phyloP scores from a whole-genome alignment of 2,113 vertebrate species.

The Sarotherodon lohbergeri region DNA sequence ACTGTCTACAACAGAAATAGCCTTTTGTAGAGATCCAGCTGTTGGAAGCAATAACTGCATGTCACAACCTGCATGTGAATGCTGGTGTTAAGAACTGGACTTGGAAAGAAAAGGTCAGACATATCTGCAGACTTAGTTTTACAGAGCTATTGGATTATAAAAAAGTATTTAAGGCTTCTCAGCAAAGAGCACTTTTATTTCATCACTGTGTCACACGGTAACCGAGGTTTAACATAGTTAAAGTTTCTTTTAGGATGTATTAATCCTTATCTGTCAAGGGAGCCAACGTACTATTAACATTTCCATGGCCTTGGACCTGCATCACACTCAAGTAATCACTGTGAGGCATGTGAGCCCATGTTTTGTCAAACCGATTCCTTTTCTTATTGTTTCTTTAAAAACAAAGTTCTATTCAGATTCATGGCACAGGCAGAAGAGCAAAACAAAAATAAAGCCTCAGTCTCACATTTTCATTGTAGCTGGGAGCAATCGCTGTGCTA shows the following conservation, averaged over 20 bases:
- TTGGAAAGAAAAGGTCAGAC: background rate
- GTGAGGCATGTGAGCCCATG: background rate
- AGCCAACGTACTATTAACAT: constrained; percentile 6
- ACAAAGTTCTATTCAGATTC: constrained; percentile 14
- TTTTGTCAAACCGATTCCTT: background rate
- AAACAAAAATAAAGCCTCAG: constrained; percentile 29
- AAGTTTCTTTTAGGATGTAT: constrained; percentile 1
- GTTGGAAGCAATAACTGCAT: background rate
- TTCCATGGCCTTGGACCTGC: constrained; percentile 2
- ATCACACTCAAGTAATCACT: constrained; percentile 10
- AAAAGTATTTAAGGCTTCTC: background rate
- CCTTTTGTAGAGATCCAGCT: background rate
- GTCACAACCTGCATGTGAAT: background rate
- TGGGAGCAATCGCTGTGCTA: background rate
- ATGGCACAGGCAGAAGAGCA: background rate
- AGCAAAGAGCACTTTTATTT: background rate
- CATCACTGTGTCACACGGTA: background rate
- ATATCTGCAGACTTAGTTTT: background rate
- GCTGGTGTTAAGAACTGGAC: background rate
- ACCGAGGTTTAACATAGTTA: background rate
- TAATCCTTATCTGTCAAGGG: background rate
- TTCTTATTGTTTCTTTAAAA: background rate
- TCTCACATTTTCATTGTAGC: constrained; percentile 18
- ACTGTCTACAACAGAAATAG: background rate
- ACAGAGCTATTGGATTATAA: background rate